These are phyloP conservation scores for Amphipoea oculea DNA, from an alignment of 2,888 invertebrate species.

Conservation along the genomic window DNA sequence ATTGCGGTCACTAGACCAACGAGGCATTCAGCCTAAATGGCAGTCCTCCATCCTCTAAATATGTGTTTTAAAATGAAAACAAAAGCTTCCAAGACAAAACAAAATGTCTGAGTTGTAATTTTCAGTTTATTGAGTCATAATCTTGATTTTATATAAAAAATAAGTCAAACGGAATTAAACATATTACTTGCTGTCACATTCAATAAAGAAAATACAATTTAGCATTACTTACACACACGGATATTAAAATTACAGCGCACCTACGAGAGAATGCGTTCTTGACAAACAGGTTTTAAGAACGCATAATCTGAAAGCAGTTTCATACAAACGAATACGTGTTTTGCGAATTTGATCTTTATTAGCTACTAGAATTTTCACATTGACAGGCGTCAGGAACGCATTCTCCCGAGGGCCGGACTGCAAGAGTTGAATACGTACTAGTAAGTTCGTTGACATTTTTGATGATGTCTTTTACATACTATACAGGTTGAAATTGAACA, in stretches of 20 bases:
- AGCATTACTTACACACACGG: slow-evolving; percentile 38
- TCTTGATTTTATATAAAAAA: slow-evolving; percentile 64
- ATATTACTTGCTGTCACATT: slow-evolving; percentile 31
- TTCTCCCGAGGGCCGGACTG: not conserved
- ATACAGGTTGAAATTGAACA: not conserved
- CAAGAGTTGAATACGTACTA: slow-evolving; percentile 7
- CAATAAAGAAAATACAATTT: slow-evolving; percentile 49
- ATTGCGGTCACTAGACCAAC: not conserved
- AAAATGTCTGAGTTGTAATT: slow-evolving; percentile 39
- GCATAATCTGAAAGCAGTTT: too few relatives aligned
- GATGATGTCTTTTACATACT: slow-evolving; percentile 19
- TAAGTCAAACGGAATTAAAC: slow-evolving; percentile 48
- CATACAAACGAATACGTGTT: not conserved
- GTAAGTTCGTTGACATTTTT: slow-evolving; percentile 10
- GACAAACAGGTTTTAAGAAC: too few relatives aligned
- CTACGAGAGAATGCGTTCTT: not conserved
- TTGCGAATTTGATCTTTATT: not conserved
- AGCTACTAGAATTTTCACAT: not conserved
- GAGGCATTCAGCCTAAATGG: not conserved
- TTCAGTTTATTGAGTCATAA: slow-evolving; percentile 62
- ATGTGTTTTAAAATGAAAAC: not conserved
- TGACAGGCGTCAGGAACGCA: not conserved
- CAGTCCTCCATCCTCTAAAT: not conserved
- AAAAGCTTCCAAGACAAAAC: slow-evolving; percentile 1
- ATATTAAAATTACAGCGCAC: slow-evolving; percentile 5